Conservation (phyloP, 2,888 invertebrate species). For the Parascotia fuliginaria region DNA sequence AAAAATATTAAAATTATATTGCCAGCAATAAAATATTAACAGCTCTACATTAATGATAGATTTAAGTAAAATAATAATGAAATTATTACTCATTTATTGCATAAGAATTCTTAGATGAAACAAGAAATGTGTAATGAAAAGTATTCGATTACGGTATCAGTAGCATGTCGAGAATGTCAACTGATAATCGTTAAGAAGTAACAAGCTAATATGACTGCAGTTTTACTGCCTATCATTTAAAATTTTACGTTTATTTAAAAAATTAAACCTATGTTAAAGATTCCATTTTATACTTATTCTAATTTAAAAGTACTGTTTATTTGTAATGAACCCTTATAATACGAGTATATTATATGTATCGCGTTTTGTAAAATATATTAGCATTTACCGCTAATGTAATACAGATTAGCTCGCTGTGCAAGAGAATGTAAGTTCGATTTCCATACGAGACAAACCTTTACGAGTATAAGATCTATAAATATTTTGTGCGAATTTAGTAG, state of each 20-base stretch:
- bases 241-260: constrained; percentile 13
- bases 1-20: neutral
- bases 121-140: constrained; percentile 29
- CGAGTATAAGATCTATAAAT: too few relatives aligned
- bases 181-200: constrained; percentile 16
- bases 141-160: constrained; percentile 25
- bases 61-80: constrained; percentile 9
- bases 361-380: too few relatives aligned
- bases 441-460: too few relatives aligned
- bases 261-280: constrained; percentile 10
- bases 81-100: constrained; percentile 16
- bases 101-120: constrained; percentile 18
- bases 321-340: constrained; percentile 10
- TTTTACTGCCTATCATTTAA: constrained; percentile 7
- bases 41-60: constrained; percentile 7
- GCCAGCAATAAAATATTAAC: constrained; percentile 2
- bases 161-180: constrained; percentile 28
- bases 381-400: too few relatives aligned
- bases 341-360: neutral
- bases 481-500: too few relatives aligned
- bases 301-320: constrained; percentile 24
- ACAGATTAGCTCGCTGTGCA: too few relatives aligned
- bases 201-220: constrained; percentile 12
- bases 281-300: constrained; percentile 11
- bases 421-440: too few relatives aligned